phyloP scores from a whole-genome alignment of 2,113 vertebrate genomes.

The Oreochromis niloticus region DNA sequence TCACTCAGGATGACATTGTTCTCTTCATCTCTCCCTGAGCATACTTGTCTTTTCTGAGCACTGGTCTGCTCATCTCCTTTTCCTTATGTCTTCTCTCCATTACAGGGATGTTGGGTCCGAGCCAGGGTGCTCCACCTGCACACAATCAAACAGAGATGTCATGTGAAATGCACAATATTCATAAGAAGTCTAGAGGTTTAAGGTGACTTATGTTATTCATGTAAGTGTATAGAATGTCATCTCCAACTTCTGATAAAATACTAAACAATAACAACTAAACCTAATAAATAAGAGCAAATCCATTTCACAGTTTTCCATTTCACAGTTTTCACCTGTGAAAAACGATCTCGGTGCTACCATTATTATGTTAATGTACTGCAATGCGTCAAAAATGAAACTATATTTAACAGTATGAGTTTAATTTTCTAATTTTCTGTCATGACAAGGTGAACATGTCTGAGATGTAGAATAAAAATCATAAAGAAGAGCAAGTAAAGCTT shows the following conservation, averaged over 20 bases:
- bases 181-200: neutral
- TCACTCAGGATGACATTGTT: slow-evolving; percentile 52
- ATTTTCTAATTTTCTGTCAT: neutral
- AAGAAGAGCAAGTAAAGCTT: neutral
- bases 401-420: neutral
- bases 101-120: neutral
- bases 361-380: neutral
- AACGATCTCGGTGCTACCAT: neutral
- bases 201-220: neutral
- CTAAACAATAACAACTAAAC: neutral
- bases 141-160: neutral
- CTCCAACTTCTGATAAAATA: neutral
- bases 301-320: neutral
- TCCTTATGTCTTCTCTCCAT: slow-evolving; percentile 11
- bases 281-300: neutral
- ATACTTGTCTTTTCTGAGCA: slow-evolving; percentile 1
- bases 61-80: neutral
- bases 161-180: neutral
- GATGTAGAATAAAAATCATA: neutral
- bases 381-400: neutral
- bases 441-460: neutral
- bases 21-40: slow-evolving; percentile 35
- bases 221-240: neutral
- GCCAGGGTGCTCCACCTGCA: slow-evolving; percentile 43
- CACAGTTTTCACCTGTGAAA: neutral